phyloP scores from a whole-genome alignment of 1,140 invertebrate genomes.

The Halyomorpha halys region DNA sequence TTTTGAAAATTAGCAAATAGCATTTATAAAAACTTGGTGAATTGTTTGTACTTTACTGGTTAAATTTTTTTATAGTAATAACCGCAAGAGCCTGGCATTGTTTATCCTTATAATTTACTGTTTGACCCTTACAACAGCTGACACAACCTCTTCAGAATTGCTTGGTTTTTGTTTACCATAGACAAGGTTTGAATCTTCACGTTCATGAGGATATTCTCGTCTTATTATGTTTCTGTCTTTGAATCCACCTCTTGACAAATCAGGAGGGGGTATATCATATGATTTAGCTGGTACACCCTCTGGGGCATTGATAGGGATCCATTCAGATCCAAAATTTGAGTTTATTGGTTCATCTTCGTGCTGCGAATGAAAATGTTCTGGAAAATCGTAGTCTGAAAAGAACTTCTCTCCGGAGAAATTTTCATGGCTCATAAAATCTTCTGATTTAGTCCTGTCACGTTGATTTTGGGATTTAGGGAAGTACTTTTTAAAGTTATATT shows the following conservation, averaged over 20 bases:
- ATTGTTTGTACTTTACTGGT: too few relatives aligned
- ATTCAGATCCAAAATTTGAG: constrained; percentile 24
- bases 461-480: too few relatives aligned
- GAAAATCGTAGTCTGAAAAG: too few relatives aligned
- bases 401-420: too few relatives aligned
- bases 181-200: constrained; percentile 5
- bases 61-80: too few relatives aligned
- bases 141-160: constrained; percentile 29
- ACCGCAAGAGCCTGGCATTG: too few relatives aligned
- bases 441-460: too few relatives aligned
- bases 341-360: neutral
- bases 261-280: constrained; percentile 31
- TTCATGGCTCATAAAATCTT: too few relatives aligned
- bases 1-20: too few relatives aligned
- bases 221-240: neutral
- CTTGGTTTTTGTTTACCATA: constrained; percentile 9
- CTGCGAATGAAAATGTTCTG: too few relatives aligned
- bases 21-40: too few relatives aligned
- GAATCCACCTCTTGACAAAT: constrained; percentile 23
- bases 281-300: constrained; percentile 30
- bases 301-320: constrained; percentile 33
- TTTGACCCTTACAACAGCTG: constrained; percentile 30
- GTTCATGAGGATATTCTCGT: neutral
- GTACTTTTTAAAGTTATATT: too few relatives aligned
- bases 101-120: constrained; percentile 17